A percentile compares a stretch with the other conserved stretches of the same genome.
These are phyloP conservation scores for Mastigias papua DNA, from an alignment of 30 jellyfish, hydroid and myxozoan species.

Conservation along the genomic window DNA sequence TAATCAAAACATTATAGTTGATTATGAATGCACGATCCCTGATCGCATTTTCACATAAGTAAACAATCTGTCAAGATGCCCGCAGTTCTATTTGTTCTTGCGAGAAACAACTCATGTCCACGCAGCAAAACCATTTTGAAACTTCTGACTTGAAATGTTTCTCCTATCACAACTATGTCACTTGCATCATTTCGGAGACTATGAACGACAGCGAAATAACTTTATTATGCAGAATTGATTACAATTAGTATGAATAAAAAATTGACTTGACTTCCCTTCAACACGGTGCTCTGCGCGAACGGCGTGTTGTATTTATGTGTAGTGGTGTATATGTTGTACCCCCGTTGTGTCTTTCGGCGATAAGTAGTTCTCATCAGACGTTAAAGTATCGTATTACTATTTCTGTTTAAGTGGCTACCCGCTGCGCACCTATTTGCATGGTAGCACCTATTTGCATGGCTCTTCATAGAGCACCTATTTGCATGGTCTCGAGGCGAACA, in stretches of 20 bases:
- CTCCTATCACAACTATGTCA: not conserved
- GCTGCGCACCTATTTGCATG: too few species aligned
- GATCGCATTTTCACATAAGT: not conserved
- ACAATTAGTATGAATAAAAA: not conserved
- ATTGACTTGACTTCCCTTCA: not conserved
- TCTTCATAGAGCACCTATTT: too few species aligned
- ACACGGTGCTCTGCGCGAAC: too few species aligned
- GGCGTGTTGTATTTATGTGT: too few species aligned
- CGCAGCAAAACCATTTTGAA: not conserved
- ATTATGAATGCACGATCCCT: not conserved
- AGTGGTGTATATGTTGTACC: too few species aligned
- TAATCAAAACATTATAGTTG: not conserved
- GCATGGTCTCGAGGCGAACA: too few species aligned
- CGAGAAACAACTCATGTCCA: not conserved
- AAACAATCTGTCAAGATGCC: not conserved
- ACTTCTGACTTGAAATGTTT: not conserved
- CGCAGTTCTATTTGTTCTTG: not conserved
- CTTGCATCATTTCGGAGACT: not conserved
- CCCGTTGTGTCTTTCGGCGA: too few species aligned
- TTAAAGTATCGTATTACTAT: too few species aligned
- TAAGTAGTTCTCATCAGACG: too few species aligned
- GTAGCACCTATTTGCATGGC: too few species aligned
- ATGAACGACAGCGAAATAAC: not conserved
- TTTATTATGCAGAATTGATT: not conserved
- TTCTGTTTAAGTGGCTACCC: too few species aligned